Evolutionary conservation across 2,113 vertebrate species (phyloP), one percentile per base, ranked within the genome.

Genomic region (Cebidichthys violaceus): DNA sequence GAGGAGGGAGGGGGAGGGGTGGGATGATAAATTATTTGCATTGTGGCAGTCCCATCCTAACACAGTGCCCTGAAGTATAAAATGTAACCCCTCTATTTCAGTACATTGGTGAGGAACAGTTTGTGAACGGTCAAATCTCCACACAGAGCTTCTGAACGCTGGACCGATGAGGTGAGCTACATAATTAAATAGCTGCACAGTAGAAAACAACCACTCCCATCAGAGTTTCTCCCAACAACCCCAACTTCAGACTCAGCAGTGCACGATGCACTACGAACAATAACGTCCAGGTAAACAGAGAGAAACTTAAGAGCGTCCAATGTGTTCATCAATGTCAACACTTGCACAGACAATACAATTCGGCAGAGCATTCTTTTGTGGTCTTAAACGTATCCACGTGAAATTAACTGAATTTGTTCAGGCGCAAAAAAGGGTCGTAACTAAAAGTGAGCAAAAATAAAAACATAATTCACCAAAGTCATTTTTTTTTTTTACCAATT

Each of bases 61-160:
- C 82, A 89, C 80, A 86, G 79, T 77, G 82, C 82, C 82, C 85
- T 82, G 29, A 75, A 88, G 79, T 85, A 84, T 69, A 88, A 88
- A 86, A 86, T 52, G 9, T n/a, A 82, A 90, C 80, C 83, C 60
- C 72, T 87, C 84, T 60, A 85, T 85, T 83, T 81, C 74, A 82
- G 50, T 77, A 86, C 60, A 81, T 22, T 50, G 68, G 70, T 85
- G 41, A 89, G 70, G 52, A 82, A 86, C 76, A 70, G 81, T 81
- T 81, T 79, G 55, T 78, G 70, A 84, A 75, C 70, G 35, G 17
- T 71, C 24, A 74, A 35, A 78, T 67, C 43, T 68, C 66, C 43
- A 31, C 15, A 69, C 43, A 33, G 65, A 62, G 17, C 41, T 22
- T 79, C 24, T 43, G 73, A 88, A 65, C 9, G 17, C 50, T 29